Percentiles rank a stretch among this genome's conserved stretches.
Evolutionary conservation across 2,113 vertebrate species (phyloP).

Genomic region (Megalops atlanticus): DNA sequence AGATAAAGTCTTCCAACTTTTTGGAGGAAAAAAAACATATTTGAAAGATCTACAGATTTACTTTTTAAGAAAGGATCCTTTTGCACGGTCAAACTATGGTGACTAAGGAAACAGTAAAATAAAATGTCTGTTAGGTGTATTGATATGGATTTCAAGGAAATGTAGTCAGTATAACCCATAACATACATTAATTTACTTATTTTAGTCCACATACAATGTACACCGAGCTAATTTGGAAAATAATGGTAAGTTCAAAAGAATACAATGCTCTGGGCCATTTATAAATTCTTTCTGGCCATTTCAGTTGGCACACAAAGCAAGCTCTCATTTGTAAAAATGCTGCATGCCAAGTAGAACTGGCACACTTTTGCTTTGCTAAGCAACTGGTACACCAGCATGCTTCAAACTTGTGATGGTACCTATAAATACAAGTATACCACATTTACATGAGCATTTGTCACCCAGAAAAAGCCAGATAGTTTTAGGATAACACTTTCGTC

Average conservation of each 20-base stretch:
- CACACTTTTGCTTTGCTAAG: neutral
- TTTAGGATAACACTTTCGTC: too few species aligned
- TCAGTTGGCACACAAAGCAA: neutral
- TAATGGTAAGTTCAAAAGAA: neutral
- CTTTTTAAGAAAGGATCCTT: neutral
- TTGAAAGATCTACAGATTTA: too few species aligned
- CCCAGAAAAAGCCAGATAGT: too few species aligned
- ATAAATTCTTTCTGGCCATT: neutral
- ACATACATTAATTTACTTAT: neutral
- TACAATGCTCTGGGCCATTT: neutral
- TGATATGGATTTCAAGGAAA: neutral
- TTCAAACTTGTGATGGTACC: neutral
- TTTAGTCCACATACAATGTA: neutral
- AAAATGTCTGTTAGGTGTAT: neutral
- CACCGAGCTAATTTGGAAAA: too few species aligned
- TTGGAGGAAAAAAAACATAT: too few species aligned
- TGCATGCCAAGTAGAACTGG: neutral
- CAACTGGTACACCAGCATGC: neutral
- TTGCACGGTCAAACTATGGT: neutral
- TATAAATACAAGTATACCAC: neutral
- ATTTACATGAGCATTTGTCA: neutral
- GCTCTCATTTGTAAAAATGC: neutral
- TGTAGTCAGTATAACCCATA: neutral
- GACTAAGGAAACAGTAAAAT: neutral
- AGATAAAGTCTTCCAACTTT: neutral